Evolutionary conservation across 1,140 invertebrate genomes (phyloP).

Genomic region (Melitaea cinxia): DNA sequence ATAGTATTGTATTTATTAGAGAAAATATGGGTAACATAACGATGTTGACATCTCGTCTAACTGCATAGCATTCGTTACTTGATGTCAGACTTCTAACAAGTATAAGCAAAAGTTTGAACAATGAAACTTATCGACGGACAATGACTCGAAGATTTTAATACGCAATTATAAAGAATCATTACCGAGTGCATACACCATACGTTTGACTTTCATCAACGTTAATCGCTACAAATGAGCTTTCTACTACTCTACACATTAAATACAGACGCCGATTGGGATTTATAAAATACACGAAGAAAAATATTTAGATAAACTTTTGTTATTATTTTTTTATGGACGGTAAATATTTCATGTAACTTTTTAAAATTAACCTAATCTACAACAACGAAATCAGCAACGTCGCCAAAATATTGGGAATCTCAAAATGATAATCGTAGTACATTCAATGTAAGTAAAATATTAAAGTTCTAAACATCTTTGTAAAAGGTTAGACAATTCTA

Average conservation of each 20-base stretch:
- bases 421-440: no score
- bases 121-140: constrained; percentile 21
- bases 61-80: neutral
- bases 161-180: constrained; percentile 28
- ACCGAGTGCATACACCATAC: constrained; percentile 30
- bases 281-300: no score
- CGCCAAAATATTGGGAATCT: no score
- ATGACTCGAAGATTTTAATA: constrained; percentile 29
- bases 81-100: neutral
- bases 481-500: no score
- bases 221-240: constrained; percentile 36
- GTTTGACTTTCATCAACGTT: constrained; percentile 27
- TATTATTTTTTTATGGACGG: no score
- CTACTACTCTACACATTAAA: constrained; percentile 16
- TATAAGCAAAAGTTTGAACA: neutral
- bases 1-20: neutral
- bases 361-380: no score
- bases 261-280: neutral
- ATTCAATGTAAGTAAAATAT: no score
- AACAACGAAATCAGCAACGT: no score
- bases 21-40: neutral
- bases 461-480: no score
- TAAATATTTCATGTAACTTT: no score
- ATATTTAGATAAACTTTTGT: no score
- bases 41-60: neutral